phyloP scores from a whole-genome alignment of 1,140 invertebrate genomes.

The Mactra quadrangularis region DNA sequence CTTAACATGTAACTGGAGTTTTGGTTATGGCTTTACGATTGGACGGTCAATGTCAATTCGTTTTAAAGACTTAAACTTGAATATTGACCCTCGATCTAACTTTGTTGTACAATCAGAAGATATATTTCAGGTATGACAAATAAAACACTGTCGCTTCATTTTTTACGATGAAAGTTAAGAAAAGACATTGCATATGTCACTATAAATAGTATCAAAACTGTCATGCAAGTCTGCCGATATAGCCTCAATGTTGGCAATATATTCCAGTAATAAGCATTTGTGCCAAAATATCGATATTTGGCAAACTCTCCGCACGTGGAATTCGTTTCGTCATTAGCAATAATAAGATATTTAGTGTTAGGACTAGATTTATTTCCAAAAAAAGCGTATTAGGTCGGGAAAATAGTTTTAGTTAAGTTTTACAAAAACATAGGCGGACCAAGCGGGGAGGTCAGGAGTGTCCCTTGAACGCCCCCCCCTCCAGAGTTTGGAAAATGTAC shows the following conservation, averaged over 20 bases:
- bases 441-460: too few relatives aligned
- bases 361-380: not conserved
- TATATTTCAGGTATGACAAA: conserved; percentile 24
- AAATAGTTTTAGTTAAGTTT: not conserved
- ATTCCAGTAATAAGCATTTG: too few relatives aligned
- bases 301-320: not conserved
- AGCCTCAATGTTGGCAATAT: too few relatives aligned
- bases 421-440: too few relatives aligned
- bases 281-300: too few relatives aligned
- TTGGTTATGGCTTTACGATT: not conserved
- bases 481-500: too few relatives aligned
- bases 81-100: not conserved
- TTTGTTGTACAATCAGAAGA: not conserved
- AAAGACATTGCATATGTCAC: not conserved
- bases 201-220: too few relatives aligned
- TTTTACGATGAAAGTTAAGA: too few relatives aligned
- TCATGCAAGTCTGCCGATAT: too few relatives aligned
- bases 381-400: not conserved
- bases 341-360: not conserved
- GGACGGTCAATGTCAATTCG: not conserved
- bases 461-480: too few relatives aligned
- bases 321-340: not conserved
- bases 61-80: not conserved
- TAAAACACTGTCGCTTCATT: too few relatives aligned
- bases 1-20: not conserved